These are phyloP conservation scores for Sebastiscus albofasciatus DNA, from an alignment of 2,797 vertebrate genomes.

Conservation along the genomic window DNA sequence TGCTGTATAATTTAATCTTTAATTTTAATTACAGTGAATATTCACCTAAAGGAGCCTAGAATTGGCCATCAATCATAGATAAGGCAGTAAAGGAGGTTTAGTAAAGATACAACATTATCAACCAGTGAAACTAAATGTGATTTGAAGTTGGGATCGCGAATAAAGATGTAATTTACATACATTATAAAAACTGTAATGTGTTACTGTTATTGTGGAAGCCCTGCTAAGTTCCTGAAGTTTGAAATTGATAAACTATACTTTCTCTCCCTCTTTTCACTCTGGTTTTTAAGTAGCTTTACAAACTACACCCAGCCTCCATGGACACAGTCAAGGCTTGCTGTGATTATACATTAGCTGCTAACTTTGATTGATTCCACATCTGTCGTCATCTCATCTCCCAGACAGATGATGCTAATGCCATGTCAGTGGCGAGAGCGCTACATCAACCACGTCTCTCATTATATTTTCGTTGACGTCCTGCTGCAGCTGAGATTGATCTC, in stretches of 20 bases:
- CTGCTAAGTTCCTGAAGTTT: neutral
- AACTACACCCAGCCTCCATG: neutral
- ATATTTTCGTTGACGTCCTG: slow-evolving; percentile 24
- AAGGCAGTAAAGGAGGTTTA: neutral
- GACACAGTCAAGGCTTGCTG: slow-evolving; percentile 6
- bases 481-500: slow-evolving; percentile 32
- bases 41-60: neutral
- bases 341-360: slow-evolving; percentile 32
- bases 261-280: neutral
- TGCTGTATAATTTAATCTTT: neutral
- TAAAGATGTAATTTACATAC: neutral
- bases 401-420: slow-evolving; percentile 34
- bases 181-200: neutral
- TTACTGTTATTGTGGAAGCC: neutral
- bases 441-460: slow-evolving; percentile 46
- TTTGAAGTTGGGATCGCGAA: neutral
- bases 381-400: slow-evolving; percentile 28
- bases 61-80: neutral
- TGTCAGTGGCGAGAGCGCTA: slow-evolving; percentile 17
- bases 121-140: neutral
- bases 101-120: neutral
- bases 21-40: neutral
- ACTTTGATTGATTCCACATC: slow-evolving; percentile 47
- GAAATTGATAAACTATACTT: neutral
- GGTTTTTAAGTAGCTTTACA: slow-evolving; percentile 1